Evolutionary conservation across 2,888 invertebrate species (phyloP).

Genomic region (Polyploca ridens): DNA sequence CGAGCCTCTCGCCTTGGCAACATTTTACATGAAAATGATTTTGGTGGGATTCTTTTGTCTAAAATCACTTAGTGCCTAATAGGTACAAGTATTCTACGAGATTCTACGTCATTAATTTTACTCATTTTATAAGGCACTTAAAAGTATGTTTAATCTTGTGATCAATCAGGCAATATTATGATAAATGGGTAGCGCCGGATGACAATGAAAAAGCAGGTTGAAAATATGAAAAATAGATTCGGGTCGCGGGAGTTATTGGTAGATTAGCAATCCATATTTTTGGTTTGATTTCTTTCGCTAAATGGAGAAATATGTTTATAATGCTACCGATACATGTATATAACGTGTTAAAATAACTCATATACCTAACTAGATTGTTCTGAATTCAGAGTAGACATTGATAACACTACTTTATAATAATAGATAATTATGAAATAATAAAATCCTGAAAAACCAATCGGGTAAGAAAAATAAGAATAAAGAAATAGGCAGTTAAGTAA

Average conservation of each 20-base stretch:
- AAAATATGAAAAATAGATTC: slow-evolving; percentile 41
- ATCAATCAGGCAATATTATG: slow-evolving; percentile 41
- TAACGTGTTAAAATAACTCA: too few relatives aligned
- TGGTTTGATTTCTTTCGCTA: not conserved
- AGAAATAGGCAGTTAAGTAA: too few relatives aligned
- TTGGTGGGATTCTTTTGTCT: not conserved
- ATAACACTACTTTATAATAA: too few relatives aligned
- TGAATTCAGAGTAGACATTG: too few relatives aligned
- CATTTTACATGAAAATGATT: too few relatives aligned
- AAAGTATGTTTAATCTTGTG: slow-evolving; percentile 26
- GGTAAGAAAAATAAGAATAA: too few relatives aligned
- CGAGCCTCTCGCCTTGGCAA: too few relatives aligned
- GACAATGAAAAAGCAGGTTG: slow-evolving; percentile 45
- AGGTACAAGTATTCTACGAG: not conserved
- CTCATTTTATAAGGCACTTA: not conserved
- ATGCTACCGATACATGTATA: not conserved
- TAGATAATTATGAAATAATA: too few relatives aligned
- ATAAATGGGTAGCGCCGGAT: slow-evolving; percentile 35
- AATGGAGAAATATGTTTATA: not conserved
- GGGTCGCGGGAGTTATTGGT: slow-evolving; percentile 20
- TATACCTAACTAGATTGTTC: too few relatives aligned
- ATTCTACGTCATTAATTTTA: not conserved
- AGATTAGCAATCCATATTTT: slow-evolving; percentile 1
- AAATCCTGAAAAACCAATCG: too few relatives aligned
- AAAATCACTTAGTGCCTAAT: too few relatives aligned